These are phyloP conservation scores for Papilio polyxenes DNA, from an alignment of 1,140 invertebrate species.

Conservation along the genomic window DNA sequence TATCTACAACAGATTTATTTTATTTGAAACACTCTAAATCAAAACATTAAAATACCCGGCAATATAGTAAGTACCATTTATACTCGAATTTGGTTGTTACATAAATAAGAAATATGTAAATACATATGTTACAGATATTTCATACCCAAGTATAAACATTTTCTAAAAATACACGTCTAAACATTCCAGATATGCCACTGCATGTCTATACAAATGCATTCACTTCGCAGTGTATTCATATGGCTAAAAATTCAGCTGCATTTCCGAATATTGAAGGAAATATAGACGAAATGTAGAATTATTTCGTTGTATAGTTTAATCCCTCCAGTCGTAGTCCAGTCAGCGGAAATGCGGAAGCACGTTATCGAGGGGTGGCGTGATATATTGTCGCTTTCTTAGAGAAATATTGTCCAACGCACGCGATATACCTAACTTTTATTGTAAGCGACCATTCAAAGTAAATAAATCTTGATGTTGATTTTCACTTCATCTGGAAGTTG, in stretches of 20 bases:
- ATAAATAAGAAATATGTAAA: neutral
- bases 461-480: conserved; percentile 22
- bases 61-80: neutral
- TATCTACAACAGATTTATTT: too few relatives aligned
- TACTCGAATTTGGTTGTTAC: neutral
- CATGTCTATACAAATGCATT: conserved; percentile 5
- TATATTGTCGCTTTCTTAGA: conserved; percentile 64
- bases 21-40: too few relatives aligned
- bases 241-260: conserved; percentile 14
- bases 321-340: conserved; percentile 46
- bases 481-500: neutral
- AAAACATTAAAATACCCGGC: neutral
- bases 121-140: neutral
- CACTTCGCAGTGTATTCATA: conserved; percentile 8
- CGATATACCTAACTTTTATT: conserved; percentile 50
- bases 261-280: conserved; percentile 29
- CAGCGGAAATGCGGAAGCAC: conserved; percentile 51
- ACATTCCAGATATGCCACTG: neutral
- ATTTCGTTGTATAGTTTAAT: conserved; percentile 29
- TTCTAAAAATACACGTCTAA: conserved; percentile 22
- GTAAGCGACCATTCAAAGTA: conserved; percentile 31
- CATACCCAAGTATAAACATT: conserved; percentile 3
- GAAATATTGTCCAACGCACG: conserved; percentile 62
- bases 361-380: conserved; percentile 56
- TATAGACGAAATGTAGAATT: conserved; percentile 26